Evolutionary conservation across 1,140 invertebrate genomes (phyloP).

Genomic region (Brevipalpus yothersi): DNA sequence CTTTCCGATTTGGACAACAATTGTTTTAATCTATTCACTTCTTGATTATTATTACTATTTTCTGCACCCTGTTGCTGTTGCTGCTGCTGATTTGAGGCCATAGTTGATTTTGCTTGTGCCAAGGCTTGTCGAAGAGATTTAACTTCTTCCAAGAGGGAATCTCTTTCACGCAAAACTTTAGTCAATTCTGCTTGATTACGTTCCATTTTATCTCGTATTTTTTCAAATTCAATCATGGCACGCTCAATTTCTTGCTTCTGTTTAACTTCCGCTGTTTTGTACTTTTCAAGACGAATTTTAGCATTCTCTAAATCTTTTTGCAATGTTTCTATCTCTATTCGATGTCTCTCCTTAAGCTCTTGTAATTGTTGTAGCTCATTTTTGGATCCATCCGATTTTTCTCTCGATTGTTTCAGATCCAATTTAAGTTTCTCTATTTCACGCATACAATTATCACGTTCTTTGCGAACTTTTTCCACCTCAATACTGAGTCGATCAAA

Average conservation of each 20-base stretch:
- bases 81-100: background rate
- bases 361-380: conserved; percentile 11
- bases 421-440: background rate
- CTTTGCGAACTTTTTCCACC: conserved; percentile 53
- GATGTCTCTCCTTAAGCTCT: conserved; percentile 12
- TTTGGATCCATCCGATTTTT: conserved; percentile 9
- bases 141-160: conserved; percentile 15
- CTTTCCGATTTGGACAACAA: conserved; percentile 13
- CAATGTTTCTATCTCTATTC: conserved; percentile 13
- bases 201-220: conserved; percentile 54
- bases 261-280: conserved; percentile 42
- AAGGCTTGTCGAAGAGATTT: conserved; percentile 7
- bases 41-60: conserved; percentile 4
- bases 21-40: conserved; percentile 12
- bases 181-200: conserved; percentile 50
- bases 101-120: conserved; percentile 1
- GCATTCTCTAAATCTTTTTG: conserved; percentile 40
- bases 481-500: conserved; percentile 54
- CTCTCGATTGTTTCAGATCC: conserved; percentile 6
- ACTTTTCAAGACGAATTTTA: conserved; percentile 44
- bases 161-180: conserved; percentile 31
- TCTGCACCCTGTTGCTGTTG: background rate
- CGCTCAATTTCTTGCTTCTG: conserved; percentile 52
- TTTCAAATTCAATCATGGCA: conserved; percentile 58
- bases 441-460: conserved; percentile 42